Conservation (phyloP, 35 echinoderm and acorn worm species). For the Apostichopus californicus region DNA sequence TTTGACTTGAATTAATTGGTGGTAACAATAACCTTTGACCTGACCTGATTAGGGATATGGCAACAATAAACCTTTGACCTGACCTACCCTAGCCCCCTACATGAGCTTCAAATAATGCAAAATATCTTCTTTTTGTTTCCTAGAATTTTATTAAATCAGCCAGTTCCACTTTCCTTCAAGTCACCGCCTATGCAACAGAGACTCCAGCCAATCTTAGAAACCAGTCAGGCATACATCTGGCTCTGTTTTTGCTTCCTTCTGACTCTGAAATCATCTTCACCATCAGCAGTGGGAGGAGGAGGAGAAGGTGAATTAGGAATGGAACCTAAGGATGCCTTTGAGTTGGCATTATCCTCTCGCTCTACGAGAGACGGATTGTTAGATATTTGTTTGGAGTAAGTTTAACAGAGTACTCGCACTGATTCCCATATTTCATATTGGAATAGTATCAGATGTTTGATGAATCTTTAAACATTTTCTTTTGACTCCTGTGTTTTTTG, state of each 20-base stretch:
- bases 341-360: slow-evolving; percentile 20
- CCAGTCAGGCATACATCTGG: slow-evolving; percentile 23
- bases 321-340: slow-evolving; percentile 39
- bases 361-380: not conserved
- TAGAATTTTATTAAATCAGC: slow-evolving; percentile 23
- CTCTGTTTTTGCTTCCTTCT: slow-evolving; percentile 23
- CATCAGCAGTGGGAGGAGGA: not conserved
- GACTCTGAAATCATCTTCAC: not conserved
- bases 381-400: slow-evolving; percentile 50
- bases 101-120: too few species aligned
- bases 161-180: slow-evolving; percentile 11
- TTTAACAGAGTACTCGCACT: not conserved
- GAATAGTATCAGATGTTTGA: too few species aligned
- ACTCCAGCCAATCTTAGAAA: not conserved
- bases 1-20: too few species aligned
- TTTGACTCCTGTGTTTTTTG: too few species aligned
- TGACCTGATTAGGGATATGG: too few species aligned
- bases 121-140: not conserved
- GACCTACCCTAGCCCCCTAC: too few species aligned
- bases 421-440: too few species aligned
- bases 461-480: too few species aligned
- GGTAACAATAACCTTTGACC: too few species aligned
- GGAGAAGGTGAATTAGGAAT: not conserved
- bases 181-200: slow-evolving; percentile 16
- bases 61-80: too few species aligned